phyloP scores from a whole-genome alignment of 2,113 vertebrate species.

The Phaethornis superciliosus region DNA sequence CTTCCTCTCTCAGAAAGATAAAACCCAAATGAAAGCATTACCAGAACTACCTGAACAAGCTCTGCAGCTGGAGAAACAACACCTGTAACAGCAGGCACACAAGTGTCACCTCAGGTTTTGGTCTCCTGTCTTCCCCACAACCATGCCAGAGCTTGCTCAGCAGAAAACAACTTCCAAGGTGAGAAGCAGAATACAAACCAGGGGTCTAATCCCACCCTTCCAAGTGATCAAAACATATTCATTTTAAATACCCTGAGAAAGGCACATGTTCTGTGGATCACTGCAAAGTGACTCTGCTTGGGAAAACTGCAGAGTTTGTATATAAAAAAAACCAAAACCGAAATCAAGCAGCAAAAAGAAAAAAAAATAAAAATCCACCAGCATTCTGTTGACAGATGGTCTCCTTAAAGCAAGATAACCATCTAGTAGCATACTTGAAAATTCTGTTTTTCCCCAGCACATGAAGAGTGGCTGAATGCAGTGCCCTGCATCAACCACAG shows the following conservation, averaged over 20 bases:
- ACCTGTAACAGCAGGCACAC: rapidly evolving
- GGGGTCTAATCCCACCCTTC: not conserved
- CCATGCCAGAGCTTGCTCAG: not conserved
- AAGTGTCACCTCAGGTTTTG: not conserved
- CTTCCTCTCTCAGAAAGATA: not conserved
- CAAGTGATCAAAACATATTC: not conserved
- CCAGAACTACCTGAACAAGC: not conserved
- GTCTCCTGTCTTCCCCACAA: not conserved
- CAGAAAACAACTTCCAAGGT: not conserved
- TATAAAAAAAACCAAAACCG: not conserved
- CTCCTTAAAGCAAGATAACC: not conserved
- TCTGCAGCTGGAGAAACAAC: not conserved
- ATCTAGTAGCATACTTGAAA: not conserved
- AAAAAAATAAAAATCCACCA: not conserved
- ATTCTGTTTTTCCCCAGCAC: not conserved
- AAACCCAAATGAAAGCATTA: not conserved
- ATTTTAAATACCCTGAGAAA: not conserved
- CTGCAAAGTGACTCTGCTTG: not conserved
- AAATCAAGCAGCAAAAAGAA: not conserved
- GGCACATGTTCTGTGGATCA: rapidly evolving
- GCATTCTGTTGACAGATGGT: not conserved
- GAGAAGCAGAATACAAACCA: not conserved
- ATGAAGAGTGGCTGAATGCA: rapidly evolving
- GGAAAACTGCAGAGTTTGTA: not conserved
- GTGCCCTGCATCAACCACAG: not conserved